Conservation (phyloP, 2,888 invertebrate genomes). For the Mythimna albipuncta region DNA sequence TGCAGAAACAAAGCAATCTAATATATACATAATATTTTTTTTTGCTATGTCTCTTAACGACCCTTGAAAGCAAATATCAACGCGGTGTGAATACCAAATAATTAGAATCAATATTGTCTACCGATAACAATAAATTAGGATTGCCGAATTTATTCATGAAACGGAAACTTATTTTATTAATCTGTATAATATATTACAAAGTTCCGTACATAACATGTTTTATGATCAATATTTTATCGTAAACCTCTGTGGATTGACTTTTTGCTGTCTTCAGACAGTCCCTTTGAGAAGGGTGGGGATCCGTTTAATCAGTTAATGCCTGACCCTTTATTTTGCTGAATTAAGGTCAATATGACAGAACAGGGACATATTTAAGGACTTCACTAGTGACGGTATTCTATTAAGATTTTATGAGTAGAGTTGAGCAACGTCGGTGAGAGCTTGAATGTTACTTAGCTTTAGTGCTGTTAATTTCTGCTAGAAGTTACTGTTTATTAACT, state of each 20-base stretch:
- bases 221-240: constrained; percentile 68
- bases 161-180: constrained; percentile 52
- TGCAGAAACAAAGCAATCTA: neutral
- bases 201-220: constrained; percentile 45
- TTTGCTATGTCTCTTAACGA: constrained; percentile 29
- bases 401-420: constrained; percentile 42
- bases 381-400: constrained; percentile 41
- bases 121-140: constrained; percentile 45
- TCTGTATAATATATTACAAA: constrained; percentile 35
- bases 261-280: constrained; percentile 71
- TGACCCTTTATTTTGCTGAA: constrained; percentile 72
- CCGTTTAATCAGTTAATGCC: constrained; percentile 73
- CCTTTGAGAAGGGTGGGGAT: constrained; percentile 75
- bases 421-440: constrained; percentile 27
- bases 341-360: constrained; percentile 60
- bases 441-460: constrained; percentile 17
- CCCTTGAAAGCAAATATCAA: constrained; percentile 37
- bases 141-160: constrained; percentile 30
- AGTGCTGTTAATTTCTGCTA: constrained; percentile 23
- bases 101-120: constrained; percentile 41
- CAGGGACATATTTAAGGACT: constrained; percentile 49
- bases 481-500: constrained; percentile 25
- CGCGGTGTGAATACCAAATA: constrained; percentile 52
- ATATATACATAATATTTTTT: constrained; percentile 17
- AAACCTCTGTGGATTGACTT: constrained; percentile 65